Percentiles rank a stretch among this genome's conserved stretches.
Conservation (phyloP, 2,113 vertebrate genomes). For the Chionodraco myersi region DNA sequence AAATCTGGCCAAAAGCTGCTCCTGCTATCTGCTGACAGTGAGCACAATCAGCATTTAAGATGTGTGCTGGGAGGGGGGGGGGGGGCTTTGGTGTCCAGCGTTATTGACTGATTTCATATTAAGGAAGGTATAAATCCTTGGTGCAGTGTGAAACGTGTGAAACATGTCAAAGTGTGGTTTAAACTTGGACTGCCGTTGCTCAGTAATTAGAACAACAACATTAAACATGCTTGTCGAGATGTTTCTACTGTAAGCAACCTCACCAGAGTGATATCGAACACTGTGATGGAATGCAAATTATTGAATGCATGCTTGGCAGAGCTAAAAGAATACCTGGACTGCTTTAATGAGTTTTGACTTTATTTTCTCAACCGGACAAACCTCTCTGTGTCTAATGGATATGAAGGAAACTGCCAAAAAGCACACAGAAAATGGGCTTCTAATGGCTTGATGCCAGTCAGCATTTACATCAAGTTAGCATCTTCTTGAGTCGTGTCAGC, state of each 20-base stretch:
- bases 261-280: neutral
- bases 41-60: conserved; percentile 42
- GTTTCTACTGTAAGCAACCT: too few relatives aligned
- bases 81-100: conserved; percentile 5
- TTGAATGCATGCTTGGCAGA: too few relatives aligned
- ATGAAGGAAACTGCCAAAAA: neutral
- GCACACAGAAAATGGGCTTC: too few relatives aligned
- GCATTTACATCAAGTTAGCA: neutral
- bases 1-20: conserved; percentile 23
- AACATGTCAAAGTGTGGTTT: neutral
- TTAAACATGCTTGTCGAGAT: too few relatives aligned
- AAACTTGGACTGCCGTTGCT: neutral
- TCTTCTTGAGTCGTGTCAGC: neutral
- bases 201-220: neutral
- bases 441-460: too few relatives aligned
- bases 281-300: too few relatives aligned
- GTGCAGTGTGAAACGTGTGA: neutral
- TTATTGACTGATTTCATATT: conserved; percentile 16
- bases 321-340: conserved; percentile 1
- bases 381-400: neutral
- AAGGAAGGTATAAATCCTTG: neutral
- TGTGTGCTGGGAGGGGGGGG: neutral
- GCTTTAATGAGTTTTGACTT: too few relatives aligned
- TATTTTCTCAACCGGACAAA: neutral
- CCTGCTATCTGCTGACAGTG: conserved; percentile 46